A percentile compares a stretch with the other conserved stretches of the same genome.
phyloP scores from a whole-genome alignment of 2,797 vertebrate species.

The Gallirallus australis region DNA sequence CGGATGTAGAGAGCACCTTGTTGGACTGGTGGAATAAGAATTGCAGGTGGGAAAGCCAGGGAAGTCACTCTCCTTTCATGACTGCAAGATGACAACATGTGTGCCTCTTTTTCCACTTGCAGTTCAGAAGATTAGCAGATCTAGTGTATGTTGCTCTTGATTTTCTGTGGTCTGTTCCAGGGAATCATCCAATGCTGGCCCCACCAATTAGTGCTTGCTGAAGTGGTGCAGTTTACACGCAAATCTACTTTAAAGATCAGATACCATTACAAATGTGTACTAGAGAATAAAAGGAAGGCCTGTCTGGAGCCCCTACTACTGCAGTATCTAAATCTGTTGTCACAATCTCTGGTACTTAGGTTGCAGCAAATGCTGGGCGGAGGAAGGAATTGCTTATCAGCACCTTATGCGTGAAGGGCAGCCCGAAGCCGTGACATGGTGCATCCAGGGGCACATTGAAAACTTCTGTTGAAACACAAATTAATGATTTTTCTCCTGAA shows the following conservation, averaged over 20 bases:
- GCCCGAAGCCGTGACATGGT: not conserved
- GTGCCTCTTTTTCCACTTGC: not conserved
- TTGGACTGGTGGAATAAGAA: not conserved
- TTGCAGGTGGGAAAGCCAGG: not conserved
- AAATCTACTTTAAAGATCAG: not conserved
- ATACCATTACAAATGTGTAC: not conserved
- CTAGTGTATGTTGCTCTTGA: not conserved
- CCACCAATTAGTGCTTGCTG: not conserved
- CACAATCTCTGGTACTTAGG: not conserved
- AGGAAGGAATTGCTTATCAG: not conserved
- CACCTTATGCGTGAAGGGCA: not conserved
- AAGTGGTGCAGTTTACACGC: not conserved
- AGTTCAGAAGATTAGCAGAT: not conserved
- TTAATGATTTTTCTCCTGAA: not conserved
- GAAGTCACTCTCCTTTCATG: not conserved
- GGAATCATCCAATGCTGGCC: not conserved
- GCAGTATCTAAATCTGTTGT: not conserved
- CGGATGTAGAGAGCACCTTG: not conserved
- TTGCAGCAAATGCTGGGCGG: not conserved
- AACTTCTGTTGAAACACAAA: not conserved
- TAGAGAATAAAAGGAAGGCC: not conserved
- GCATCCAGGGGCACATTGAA: not conserved
- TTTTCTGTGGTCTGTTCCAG: not conserved
- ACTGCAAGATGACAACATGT: not conserved
- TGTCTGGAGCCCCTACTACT: not conserved